These are phyloP conservation scores for Euclidia mi DNA, from an alignment of 2,888 invertebrate genomes.

Conservation along the genomic window DNA sequence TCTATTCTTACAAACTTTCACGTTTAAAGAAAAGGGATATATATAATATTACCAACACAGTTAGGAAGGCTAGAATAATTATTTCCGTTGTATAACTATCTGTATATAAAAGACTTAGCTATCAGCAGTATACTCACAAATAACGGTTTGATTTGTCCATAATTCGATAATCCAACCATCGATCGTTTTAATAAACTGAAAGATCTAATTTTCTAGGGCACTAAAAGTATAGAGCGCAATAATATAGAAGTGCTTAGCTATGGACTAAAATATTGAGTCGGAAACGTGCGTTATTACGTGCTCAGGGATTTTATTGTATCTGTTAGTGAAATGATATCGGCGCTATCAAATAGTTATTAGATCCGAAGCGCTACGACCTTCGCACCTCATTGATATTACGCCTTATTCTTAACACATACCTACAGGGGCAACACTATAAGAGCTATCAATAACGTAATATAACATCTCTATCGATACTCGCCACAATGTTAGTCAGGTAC, in stretches of 20 bases:
- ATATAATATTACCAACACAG: too few species aligned
- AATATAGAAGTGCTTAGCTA: constrained; percentile 36
- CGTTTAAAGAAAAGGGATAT: too few species aligned
- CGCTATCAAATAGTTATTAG: constrained; percentile 41
- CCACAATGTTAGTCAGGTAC: too few species aligned
- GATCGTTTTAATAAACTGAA: constrained; percentile 5
- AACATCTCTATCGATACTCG: too few species aligned
- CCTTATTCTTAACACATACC: neutral
- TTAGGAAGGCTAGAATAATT: too few species aligned
- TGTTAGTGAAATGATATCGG: constrained; percentile 30
- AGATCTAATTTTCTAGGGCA: constrained; percentile 36
- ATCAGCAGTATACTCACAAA: neutral
- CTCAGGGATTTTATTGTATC: constrained; percentile 37
- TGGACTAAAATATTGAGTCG: constrained; percentile 27
- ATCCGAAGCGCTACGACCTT: constrained; percentile 20
- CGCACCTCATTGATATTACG: neutral
- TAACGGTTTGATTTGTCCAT: neutral
- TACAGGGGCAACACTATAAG: neutral
- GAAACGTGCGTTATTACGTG: constrained; percentile 35
- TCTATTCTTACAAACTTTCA: too few species aligned
- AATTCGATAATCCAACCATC: constrained; percentile 2
- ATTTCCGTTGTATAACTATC: too few species aligned
- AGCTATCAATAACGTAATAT: too few species aligned
- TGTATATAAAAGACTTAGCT: too few species aligned
- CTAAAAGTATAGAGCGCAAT: constrained; percentile 41